Evolutionary conservation across 2,113 vertebrate genomes (phyloP).

Genomic region (Python bivittatus): DNA sequence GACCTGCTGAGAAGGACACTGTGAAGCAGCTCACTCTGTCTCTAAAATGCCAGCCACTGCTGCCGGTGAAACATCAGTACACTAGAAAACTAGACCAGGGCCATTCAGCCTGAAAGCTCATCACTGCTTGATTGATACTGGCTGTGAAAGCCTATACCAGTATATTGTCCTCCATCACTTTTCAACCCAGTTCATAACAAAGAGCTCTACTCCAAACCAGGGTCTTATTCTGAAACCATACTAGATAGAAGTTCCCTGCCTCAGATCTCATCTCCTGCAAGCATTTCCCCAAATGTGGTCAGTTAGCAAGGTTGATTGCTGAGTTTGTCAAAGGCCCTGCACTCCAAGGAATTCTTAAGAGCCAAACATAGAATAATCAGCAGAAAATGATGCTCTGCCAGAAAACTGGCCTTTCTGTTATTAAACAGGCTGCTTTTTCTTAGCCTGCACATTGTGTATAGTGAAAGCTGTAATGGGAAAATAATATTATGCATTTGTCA

Average conservation of each 20-base stretch:
- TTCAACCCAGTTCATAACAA: not conserved
- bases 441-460: not conserved
- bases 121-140: not conserved
- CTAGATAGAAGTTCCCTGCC: not conserved
- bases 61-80: not conserved
- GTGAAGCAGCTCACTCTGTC: too few relatives aligned
- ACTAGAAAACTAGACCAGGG: not conserved
- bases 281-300: not conserved
- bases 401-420: not conserved
- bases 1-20: too few relatives aligned
- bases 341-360: not conserved
- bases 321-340: too few relatives aligned
- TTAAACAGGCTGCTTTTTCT: not conserved
- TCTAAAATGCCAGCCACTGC: not conserved
- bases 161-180: not conserved
- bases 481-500: not conserved
- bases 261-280: not conserved
- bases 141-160: not conserved
- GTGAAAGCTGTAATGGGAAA: not conserved
- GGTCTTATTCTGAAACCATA: not conserved
- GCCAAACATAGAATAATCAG: not conserved
- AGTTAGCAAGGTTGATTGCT: slow-evolving; percentile 5
- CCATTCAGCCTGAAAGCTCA: not conserved
- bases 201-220: not conserved
- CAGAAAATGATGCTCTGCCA: not conserved